Evolutionary conservation across 2,797 vertebrate genomes (phyloP).

Genomic region (Darevskia mixta): DNA sequence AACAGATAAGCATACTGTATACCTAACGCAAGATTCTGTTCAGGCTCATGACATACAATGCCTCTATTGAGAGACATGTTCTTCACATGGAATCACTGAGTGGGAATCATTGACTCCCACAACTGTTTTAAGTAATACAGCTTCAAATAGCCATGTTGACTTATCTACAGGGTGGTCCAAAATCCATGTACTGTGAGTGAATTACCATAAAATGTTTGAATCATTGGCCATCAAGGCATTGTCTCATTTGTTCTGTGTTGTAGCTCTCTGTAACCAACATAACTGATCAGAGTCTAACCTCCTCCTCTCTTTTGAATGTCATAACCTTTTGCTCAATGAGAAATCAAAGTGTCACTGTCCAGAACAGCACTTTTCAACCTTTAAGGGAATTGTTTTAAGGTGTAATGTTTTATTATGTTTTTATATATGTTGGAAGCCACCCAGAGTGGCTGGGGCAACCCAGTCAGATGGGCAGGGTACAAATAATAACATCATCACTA

Average conservation of each 20-base stretch:
- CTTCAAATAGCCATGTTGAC: not conserved
- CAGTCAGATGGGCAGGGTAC: too few relatives aligned
- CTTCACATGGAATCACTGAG: not conserved
- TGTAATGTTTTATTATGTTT: too few relatives aligned
- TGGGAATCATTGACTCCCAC: slow-evolving; percentile 4
- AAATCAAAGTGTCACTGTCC: not conserved
- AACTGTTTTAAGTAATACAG: not conserved
- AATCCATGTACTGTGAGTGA: slow-evolving; percentile 2
- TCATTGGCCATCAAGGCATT: not conserved
- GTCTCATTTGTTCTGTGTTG: not conserved
- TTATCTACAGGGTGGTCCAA: slow-evolving; percentile 7
- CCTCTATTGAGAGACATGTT: not conserved
- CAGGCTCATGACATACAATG: not conserved
- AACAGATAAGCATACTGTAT: not conserved
- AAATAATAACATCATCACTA: too few relatives aligned
- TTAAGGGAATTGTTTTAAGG: not conserved
- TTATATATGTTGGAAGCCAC: too few relatives aligned
- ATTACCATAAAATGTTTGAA: slow-evolving; percentile 5
- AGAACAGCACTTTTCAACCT: not conserved
- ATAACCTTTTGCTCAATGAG: not conserved
- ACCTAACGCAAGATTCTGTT: not conserved
- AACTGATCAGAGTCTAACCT: not conserved
- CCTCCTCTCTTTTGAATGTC: not conserved
- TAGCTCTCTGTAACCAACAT: not conserved
- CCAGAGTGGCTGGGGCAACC: too few relatives aligned